A percentile compares a stretch with the other conserved stretches of the same genome.
Conservation (phyloP, 2,113 vertebrate genomes). For the Athene cunicularia region DNA sequence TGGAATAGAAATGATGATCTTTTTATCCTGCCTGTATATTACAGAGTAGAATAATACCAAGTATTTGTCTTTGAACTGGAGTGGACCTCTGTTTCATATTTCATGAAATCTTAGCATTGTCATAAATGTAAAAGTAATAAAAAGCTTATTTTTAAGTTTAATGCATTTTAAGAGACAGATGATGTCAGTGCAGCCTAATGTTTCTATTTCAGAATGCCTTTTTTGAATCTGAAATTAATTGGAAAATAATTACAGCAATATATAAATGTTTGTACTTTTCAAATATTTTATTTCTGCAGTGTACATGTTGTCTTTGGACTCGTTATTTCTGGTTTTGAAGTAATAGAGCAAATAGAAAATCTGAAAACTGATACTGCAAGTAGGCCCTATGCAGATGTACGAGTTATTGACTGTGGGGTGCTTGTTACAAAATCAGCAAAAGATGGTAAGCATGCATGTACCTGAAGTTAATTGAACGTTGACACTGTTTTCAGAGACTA, state of each 20-base stretch:
- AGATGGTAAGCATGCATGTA: constrained; percentile 76
- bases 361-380: constrained; percentile 95
- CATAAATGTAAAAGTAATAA: neutral
- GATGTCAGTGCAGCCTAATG: neutral
- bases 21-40: neutral
- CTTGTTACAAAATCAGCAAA: constrained; percentile 89
- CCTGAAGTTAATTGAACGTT: neutral
- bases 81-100: neutral
- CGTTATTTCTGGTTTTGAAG: constrained; percentile 96
- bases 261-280: neutral
- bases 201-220: neutral
- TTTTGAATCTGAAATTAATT: neutral
- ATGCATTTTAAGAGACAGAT: neutral
- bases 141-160: neutral
- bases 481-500: neutral
- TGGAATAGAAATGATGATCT: neutral
- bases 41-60: neutral
- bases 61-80: neutral
- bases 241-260: neutral
- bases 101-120: neutral
- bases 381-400: constrained; percentile 94
- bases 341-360: constrained; percentile 94
- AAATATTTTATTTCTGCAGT: constrained; percentile 70
- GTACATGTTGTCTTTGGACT: constrained; percentile 98
- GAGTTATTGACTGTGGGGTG: constrained; percentile 95